Evolutionary conservation across 2,888 invertebrate species (phyloP).

Genomic region (Volucella inflata): DNA sequence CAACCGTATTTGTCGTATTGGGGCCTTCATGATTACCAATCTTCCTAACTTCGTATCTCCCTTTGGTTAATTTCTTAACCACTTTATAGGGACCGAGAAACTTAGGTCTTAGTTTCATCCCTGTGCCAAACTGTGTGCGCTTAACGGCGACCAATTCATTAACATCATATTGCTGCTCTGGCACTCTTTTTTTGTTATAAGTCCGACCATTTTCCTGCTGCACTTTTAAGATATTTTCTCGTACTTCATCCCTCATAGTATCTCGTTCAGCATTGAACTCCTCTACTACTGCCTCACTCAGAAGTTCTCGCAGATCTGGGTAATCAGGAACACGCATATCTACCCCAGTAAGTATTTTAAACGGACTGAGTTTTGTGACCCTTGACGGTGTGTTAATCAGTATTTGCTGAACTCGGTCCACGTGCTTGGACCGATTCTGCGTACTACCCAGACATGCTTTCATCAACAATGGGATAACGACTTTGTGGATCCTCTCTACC

Average conservation of each 20-base stretch:
- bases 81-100: conserved; percentile 44
- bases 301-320: conserved; percentile 30
- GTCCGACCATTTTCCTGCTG: conserved; percentile 44
- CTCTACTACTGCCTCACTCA: conserved; percentile 11
- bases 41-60: no score
- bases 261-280: conserved; percentile 33
- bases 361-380: conserved; percentile 65
- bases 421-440: conserved; percentile 78
- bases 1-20: conserved; percentile 30
- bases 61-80: no score
- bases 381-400: conserved; percentile 77
- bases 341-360: conserved; percentile 58
- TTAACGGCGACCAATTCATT: conserved; percentile 58
- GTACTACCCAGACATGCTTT: conserved; percentile 79
- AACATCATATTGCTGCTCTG: conserved; percentile 32
- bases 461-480: conserved; percentile 78
- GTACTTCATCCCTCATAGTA: conserved; percentile 43
- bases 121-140: conserved; percentile 46
- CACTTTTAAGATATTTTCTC: conserved; percentile 42
- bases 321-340: conserved; percentile 28
- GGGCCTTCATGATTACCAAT: conserved; percentile 46
- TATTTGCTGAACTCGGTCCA: conserved; percentile 76
- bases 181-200: conserved; percentile 25
- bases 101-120: conserved; percentile 40
- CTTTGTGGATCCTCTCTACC: conserved; percentile 78